Base-by-base conservation (phyloP, 2,888 invertebrate species). In the Notocelia uddmanniana region DNA sequence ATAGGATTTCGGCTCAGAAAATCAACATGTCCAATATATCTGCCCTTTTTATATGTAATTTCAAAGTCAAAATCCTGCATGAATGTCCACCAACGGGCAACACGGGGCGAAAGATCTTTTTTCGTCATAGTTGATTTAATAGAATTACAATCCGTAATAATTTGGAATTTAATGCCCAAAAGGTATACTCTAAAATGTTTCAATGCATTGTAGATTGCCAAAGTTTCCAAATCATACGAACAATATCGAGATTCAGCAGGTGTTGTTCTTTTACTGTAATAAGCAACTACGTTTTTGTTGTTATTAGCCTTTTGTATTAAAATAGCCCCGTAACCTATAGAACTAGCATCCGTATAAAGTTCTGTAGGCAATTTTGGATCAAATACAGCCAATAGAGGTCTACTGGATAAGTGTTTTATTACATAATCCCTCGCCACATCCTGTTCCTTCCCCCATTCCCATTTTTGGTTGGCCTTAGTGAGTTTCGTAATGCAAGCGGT, bases 401-500 rank as follows among this genome's bases (percentile, higher is more conserved):
- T 15, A 9, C 13, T 3, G 1, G 41, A 37, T 6, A 60, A 21
- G 2, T 60, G 45, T 19, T 41, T 15, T 8, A 60, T 60, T 6
- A 60, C 59, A 37, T 60, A 60, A 1, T 41, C 9, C 1, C 59
- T 41, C 13, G 59, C 59, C 11, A 2, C 6, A 19, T 41, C 21
- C 37, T 60, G 59, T 21, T 41, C 59, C 3, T 3, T 0, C 0
- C 45, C 45, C 59, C 45, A 60, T 9, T 15, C 19, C 59, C 59
- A 60, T 15, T 23, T 41, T n/a, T 45, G 45, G 13, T 60, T 19
- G 0, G 8, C 13, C 45, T 45, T 60, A 13, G 41, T 45, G 0
- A 60, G 11, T 19, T 37, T 60, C 0, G 45, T 60, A 0, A 60
- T 60, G 19, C 59, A 60, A 3, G 59, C 59, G 0, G 41, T 60